Percentiles rank a stretch among this genome's conserved stretches.
Evolutionary conservation across 2,113 vertebrate species (phyloP).

Genomic region (Thunnus maccoyii): DNA sequence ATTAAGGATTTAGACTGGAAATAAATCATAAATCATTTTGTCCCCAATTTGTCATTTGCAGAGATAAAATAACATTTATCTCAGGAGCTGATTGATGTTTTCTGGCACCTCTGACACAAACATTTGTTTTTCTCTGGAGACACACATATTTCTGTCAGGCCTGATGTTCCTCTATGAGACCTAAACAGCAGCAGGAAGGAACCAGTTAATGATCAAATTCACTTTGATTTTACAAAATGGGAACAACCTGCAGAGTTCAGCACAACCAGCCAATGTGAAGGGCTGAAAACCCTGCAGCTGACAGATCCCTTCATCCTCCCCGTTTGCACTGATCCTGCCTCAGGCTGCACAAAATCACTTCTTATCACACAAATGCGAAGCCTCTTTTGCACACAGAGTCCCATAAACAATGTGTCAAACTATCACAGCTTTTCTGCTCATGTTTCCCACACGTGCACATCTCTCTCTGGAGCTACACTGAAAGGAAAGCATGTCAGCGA

Average conservation of each 20-base stretch:
- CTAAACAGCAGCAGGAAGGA: background rate
- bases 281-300: background rate
- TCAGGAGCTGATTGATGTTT: background rate
- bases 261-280: background rate
- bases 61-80: background rate
- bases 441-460: no score
- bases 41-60: accelerated
- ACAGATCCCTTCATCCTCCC: no score
- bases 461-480: background rate
- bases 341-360: background rate
- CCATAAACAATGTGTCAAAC: background rate
- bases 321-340: background rate
- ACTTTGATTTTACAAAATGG: background rate
- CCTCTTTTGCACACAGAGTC: background rate
- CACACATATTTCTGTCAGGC: constrained; percentile 2
- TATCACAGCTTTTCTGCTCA: background rate
- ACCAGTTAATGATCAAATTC: background rate
- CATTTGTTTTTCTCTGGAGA: background rate
- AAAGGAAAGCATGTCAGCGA: background rate
- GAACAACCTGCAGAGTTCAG: constrained; percentile 2
- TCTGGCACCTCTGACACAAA: constrained; percentile 42
- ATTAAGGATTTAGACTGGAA: background rate
- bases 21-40: background rate
- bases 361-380: background rate
- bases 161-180: constrained; percentile 16